Conservation (phyloP, 2,888 invertebrate genomes). For the Schizotus pectinicornis region DNA sequence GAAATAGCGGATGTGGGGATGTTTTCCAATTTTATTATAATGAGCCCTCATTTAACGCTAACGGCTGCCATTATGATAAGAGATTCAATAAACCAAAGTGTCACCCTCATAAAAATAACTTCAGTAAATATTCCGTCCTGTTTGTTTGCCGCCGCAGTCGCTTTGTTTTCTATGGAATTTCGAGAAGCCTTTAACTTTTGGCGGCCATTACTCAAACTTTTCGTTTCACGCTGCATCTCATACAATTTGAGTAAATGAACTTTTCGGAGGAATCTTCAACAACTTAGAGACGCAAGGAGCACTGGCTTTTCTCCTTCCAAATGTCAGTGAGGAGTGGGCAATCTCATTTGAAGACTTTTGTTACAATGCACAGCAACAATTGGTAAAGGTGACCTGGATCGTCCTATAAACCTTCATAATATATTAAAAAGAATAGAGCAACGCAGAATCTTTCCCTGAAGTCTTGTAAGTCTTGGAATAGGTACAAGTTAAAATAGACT, state of each 20-base stretch:
- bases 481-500: too few relatives aligned
- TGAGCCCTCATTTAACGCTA: conserved; percentile 51
- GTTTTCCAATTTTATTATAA: conserved; percentile 54
- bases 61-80: conserved; percentile 52
- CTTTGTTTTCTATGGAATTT: conserved; percentile 31
- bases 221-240: not conserved
- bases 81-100: conserved; percentile 52
- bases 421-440: too few relatives aligned
- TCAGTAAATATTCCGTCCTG: conserved; percentile 38
- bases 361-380: too few relatives aligned
- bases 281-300: too few relatives aligned
- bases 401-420: too few relatives aligned
- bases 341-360: not conserved
- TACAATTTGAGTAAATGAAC: too few relatives aligned
- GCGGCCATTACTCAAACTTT: conserved; percentile 6
- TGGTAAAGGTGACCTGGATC: too few relatives aligned
- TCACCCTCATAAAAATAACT: conserved; percentile 41
- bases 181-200: not conserved
- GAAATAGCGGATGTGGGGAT: conserved; percentile 40
- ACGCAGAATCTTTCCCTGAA: too few relatives aligned
- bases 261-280: not conserved
- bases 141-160: conserved; percentile 27
- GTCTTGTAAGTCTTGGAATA: too few relatives aligned
- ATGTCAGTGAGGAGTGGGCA: not conserved
- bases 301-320: not conserved